phyloP scores from a whole-genome alignment of 2,888 invertebrate species.

The Athetis lepigone region DNA sequence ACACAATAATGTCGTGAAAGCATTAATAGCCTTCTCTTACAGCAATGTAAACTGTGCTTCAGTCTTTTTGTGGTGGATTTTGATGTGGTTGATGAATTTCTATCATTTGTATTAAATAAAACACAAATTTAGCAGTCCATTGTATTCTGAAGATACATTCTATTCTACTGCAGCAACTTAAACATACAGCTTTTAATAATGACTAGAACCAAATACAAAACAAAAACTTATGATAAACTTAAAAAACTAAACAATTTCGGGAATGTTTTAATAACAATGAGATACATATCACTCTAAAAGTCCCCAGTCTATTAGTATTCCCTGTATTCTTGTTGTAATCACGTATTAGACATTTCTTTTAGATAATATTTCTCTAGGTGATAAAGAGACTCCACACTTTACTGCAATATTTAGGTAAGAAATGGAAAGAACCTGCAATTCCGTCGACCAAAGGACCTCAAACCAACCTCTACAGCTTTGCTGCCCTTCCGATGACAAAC shows the following conservation, averaged over 20 bases:
- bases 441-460: not conserved
- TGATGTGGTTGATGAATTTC: too few relatives aligned
- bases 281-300: constrained; percentile 23
- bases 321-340: constrained; percentile 46
- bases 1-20: too few relatives aligned
- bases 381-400: not conserved
- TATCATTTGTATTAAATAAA: constrained; percentile 33
- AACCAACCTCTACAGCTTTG: not conserved
- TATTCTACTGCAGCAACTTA: constrained; percentile 43
- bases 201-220: constrained; percentile 46
- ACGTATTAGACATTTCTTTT: constrained; percentile 13
- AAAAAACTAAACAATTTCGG: constrained; percentile 18
- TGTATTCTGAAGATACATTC: constrained; percentile 40
- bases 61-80: too few relatives aligned
- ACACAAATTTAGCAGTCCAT: constrained; percentile 13
- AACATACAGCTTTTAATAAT: constrained; percentile 18
- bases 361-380: not conserved
- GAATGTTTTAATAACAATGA: constrained; percentile 29
- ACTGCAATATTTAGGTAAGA: constrained; percentile 36
- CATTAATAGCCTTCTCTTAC: too few relatives aligned
- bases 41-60: too few relatives aligned
- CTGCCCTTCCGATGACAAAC: constrained; percentile 19
- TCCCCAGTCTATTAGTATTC: constrained; percentile 34
- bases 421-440: constrained; percentile 27
- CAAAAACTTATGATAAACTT: constrained; percentile 16